Conservation (phyloP, 2,113 vertebrate species). For the Bothrops jararaca region DNA sequence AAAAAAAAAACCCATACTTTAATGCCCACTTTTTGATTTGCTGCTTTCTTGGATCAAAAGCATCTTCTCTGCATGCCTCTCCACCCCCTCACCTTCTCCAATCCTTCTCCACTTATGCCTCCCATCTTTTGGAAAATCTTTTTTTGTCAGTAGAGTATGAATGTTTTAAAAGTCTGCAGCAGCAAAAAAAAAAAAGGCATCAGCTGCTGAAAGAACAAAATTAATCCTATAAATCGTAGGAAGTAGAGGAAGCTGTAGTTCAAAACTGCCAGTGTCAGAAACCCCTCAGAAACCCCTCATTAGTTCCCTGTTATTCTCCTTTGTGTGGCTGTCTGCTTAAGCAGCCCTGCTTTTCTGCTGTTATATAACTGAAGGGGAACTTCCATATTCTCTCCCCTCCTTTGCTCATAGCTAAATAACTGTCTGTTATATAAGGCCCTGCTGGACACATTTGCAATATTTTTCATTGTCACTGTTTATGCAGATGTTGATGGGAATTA, state of each 20-base stretch:
- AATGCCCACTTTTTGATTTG: neutral
- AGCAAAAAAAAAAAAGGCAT: neutral
- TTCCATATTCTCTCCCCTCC: neutral
- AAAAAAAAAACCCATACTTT: neutral
- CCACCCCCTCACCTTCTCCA: neutral
- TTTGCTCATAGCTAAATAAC: conserved; percentile 22
- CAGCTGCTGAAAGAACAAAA: conserved; percentile 20
- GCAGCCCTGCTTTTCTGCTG: conserved; percentile 11
- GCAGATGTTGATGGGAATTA: conserved; percentile 12
- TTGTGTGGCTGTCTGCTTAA: conserved; percentile 20
- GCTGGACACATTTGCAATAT: conserved; percentile 16
- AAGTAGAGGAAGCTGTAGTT: conserved; percentile 22
- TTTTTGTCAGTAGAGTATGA: conserved; percentile 12
- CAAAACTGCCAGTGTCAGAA: conserved; percentile 16
- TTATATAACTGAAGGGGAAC: conserved; percentile 20
- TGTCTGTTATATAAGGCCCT: conserved; percentile 21
- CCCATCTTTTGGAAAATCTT: neutral
- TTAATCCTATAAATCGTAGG: conserved; percentile 22
- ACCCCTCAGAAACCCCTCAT: conserved; percentile 11
- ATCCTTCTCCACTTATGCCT: neutral
- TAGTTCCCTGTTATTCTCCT: conserved; percentile 28
- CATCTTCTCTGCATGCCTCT: neutral
- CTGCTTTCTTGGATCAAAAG: neutral
- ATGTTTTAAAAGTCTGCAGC: conserved; percentile 12
- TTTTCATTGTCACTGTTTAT: conserved; percentile 12